Evolutionary conservation across 2,888 invertebrate species (phyloP), one percentile per base, ranked within the genome.

Genomic region (Stenurella melanura): DNA sequence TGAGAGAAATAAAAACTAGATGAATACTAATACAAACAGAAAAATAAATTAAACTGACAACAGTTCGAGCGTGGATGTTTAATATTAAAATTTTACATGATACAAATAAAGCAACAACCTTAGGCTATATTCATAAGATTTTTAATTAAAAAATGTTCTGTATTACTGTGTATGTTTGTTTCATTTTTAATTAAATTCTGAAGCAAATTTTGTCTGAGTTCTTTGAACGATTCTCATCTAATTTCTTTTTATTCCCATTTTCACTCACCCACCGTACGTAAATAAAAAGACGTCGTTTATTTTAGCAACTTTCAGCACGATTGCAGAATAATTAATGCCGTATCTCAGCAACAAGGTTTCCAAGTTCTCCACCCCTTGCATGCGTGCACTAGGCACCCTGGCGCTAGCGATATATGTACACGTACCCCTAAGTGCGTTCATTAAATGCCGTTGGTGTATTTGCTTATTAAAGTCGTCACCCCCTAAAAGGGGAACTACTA

Each of bases 361-460:
- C 50, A 54, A 26, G 17, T 21, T 17, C 19, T 42, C 54, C 72
- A 72, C 30, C 72, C 54, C 63, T 26, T 34, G 70, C 61, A 50
- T 34, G 42, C 61, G 78, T 71, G 70, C 75, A 74, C 78, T 70
- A 78, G 81, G 70, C 75, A 75, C 79, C 72, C 78, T 81, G 82
- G 81, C 80, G 81, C 80, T 83, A 76, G 70, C 76, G 71, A 78
- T 76, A 70, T 70, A 80, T 82, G 83, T 85, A 81, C 80, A 84
- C 82, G 81, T 80, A 82, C 83, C 83, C 83, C 80, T 86, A 87
- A 87, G 87, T 87, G 86, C 88, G 85, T 88, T 88, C 88, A 88
- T 88, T 88, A 88, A 88, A 88, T 87, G 87, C 88, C 86, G 84
- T 85, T 84, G 87, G 87, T 87, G 85, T 87, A 87, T 87, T 87